phyloP scores from a whole-genome alignment of 2,797 vertebrate species.

The Rhadinocentrus ornatus region DNA sequence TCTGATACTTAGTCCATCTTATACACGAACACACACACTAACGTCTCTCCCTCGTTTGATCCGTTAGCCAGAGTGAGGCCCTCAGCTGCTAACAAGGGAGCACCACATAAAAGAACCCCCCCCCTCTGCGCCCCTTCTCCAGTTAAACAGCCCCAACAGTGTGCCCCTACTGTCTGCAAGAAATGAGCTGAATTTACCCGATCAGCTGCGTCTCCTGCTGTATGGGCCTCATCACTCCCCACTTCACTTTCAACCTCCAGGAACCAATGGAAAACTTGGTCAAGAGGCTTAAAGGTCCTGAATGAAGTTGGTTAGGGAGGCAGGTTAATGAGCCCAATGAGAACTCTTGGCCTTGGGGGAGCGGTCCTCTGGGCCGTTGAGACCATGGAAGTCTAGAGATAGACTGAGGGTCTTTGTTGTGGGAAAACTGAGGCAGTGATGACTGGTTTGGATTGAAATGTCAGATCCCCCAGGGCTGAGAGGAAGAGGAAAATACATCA shows the following conservation, averaged over 20 bases:
- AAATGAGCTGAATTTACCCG: conserved; percentile 37
- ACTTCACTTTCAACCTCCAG: conserved; percentile 28
- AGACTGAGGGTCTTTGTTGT: conserved; percentile 75
- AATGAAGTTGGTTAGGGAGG: conserved; percentile 30
- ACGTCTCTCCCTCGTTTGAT: conserved; percentile 52
- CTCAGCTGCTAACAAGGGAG: conserved; percentile 43
- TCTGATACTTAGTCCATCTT: conserved; percentile 6
- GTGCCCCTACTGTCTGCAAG: conserved; percentile 43
- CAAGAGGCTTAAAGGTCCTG: conserved; percentile 40
- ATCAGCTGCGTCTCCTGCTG: conserved; percentile 38
- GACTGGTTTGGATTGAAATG: conserved; percentile 72
- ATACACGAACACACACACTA: conserved; percentile 18
- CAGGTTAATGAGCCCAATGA: conserved; percentile 63
- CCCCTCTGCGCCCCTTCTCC: not conserved
- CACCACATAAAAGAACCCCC: conserved; percentile 63
- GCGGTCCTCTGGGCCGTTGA: conserved; percentile 32
- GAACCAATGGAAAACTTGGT: conserved; percentile 42
- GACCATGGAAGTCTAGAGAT: conserved; percentile 55
- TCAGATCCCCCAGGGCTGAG: conserved; percentile 64
- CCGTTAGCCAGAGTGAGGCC: conserved; percentile 52
- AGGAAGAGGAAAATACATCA: conserved; percentile 64
- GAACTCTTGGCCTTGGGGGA: conserved; percentile 48
- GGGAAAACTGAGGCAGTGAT: conserved; percentile 54
- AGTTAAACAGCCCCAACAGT: conserved; percentile 40
- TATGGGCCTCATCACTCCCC: conserved; percentile 29